A percentile compares a stretch with the other conserved stretches of the same genome.
Evolutionary conservation across 2,888 invertebrate species (phyloP).

Genomic region (Dorcus parallelipipedus): DNA sequence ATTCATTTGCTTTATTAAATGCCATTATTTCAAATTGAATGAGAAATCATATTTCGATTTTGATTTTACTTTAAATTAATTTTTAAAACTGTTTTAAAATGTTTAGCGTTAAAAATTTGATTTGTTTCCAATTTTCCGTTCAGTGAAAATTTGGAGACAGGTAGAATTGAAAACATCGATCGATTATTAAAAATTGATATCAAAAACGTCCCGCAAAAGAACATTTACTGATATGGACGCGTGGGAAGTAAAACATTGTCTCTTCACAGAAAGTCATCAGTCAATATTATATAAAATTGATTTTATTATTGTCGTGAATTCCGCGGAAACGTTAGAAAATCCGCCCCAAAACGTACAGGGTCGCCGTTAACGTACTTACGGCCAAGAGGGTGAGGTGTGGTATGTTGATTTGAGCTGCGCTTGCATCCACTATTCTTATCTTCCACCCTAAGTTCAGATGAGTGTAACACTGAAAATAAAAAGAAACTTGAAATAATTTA

Average conservation of each 20-base stretch:
- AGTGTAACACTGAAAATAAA: conserved; percentile 75
- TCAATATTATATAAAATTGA: conserved; percentile 24
- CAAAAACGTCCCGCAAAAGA: conserved; percentile 8
- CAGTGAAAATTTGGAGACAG: not conserved
- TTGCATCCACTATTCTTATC: conserved; percentile 79
- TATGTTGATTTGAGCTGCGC: conserved; percentile 36
- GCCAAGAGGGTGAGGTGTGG: conserved; percentile 10
- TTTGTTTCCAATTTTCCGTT: not conserved
- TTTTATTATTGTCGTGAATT: conserved; percentile 21
- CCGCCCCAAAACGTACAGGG: conserved; percentile 19
- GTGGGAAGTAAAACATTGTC: conserved; percentile 27
- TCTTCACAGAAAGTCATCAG: conserved; percentile 25
- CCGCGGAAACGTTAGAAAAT: conserved; percentile 33
- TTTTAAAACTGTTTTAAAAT: too few species aligned
- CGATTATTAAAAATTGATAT: conserved; percentile 16
- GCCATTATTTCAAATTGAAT: too few species aligned
- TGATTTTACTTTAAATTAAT: too few species aligned
- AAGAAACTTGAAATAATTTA: too few species aligned
- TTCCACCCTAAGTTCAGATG: conserved; percentile 92
- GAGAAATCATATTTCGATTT: too few species aligned
- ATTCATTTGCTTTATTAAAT: too few species aligned
- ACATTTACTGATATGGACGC: conserved; percentile 26
- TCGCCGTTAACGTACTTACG: conserved; percentile 5
- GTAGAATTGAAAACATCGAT: conserved; percentile 9
- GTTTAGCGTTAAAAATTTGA: too few species aligned